These are phyloP conservation scores for Chiloscyllium punctatum DNA, from an alignment of 2,797 vertebrate species.

Conservation along the genomic window DNA sequence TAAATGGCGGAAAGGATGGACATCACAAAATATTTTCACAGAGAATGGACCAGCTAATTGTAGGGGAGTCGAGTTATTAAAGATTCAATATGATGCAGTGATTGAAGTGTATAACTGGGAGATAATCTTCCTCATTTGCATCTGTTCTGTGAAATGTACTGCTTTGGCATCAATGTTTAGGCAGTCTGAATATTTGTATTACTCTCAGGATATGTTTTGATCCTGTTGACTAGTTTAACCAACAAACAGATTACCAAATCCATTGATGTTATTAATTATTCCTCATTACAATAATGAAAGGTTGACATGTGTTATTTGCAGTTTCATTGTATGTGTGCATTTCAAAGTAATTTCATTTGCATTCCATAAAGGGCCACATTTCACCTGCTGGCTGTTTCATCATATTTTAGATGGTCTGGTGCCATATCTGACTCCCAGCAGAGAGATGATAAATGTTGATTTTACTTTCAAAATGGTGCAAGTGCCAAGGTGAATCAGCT, in stretches of 20 bases:
- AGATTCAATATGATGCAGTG: background rate
- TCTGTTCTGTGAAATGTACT: background rate
- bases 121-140: background rate
- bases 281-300: background rate
- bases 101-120: background rate
- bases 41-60: background rate
- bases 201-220: background rate
- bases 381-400: background rate
- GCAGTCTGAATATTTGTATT: too few species aligned
- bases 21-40: too few species aligned
- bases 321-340: background rate
- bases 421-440: background rate
- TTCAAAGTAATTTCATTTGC: background rate
- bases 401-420: background rate
- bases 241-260: background rate
- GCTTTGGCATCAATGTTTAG: background rate
- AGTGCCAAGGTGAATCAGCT: background rate
- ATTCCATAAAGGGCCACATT: background rate
- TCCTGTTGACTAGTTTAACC: background rate
- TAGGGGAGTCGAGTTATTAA: background rate
- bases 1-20: background rate
- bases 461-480: background rate
- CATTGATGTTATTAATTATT: background rate
- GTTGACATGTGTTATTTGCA: background rate
- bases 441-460: background rate